Percentiles rank a stretch among this genome's conserved stretches.
These are phyloP conservation scores for Lucinisca nassula DNA, from an alignment of 2,888 invertebrate genomes.

Conservation along the genomic window DNA sequence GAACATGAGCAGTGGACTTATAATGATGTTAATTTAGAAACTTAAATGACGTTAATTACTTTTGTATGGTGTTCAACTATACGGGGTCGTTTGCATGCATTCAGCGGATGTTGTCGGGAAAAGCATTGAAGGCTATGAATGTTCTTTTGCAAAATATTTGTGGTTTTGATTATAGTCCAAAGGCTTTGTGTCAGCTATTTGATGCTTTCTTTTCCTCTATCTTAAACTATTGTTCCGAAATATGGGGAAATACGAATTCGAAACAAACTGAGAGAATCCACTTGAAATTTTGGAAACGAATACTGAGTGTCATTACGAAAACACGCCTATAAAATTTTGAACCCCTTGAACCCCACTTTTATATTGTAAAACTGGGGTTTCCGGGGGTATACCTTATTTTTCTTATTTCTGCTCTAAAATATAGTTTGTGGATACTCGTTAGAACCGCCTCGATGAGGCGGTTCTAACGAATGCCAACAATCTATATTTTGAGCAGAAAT, in stretches of 20 bases:
- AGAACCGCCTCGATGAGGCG: no score
- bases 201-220: slow-evolving; percentile 34
- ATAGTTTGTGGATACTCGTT: no score
- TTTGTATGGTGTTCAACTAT: slow-evolving; percentile 13
- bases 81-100: background rate
- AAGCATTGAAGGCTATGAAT: slow-evolving; percentile 27
- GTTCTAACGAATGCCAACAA: no score
- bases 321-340: no score
- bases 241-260: background rate
- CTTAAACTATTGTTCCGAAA: slow-evolving; percentile 26
- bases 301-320: no score
- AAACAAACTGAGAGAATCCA: slow-evolving; percentile 30
- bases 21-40: slow-evolving; percentile 2
- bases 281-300: slow-evolving; percentile 28
- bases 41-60: slow-evolving; percentile 27
- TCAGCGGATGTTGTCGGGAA: background rate
- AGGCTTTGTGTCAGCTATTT: slow-evolving; percentile 30
- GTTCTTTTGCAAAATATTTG: background rate
- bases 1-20: slow-evolving; percentile 12
- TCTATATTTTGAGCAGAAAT: no score
- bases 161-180: background rate
- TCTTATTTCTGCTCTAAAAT: no score
- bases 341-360: no score
- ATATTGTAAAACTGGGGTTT: no score
- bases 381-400: no score